phyloP scores from a whole-genome alignment of 2,797 vertebrate species.

The Rousettus madagascariensis region DNA sequence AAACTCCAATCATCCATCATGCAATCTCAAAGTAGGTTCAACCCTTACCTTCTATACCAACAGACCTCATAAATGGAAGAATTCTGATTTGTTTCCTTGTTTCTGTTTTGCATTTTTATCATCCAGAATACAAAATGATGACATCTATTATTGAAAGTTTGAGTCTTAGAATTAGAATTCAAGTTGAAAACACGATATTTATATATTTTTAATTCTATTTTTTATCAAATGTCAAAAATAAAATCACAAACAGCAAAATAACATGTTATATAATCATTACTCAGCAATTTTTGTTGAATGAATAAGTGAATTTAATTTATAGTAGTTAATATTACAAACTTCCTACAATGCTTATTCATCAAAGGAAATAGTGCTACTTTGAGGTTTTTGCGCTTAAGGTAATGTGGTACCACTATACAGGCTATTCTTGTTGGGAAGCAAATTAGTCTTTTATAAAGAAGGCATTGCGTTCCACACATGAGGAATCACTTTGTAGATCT shows the following conservation, averaged over 20 bases:
- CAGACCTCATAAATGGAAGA: not conserved
- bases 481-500: not conserved
- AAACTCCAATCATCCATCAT: not conserved
- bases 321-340: not conserved
- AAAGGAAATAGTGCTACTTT: not conserved
- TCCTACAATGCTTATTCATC: not conserved
- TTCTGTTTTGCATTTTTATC: not conserved
- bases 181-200: not conserved
- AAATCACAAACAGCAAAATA: not conserved
- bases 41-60: not conserved
- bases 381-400: not conserved
- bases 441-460: not conserved
- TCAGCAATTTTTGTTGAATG: not conserved
- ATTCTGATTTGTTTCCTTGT: not conserved
- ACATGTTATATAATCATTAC: not conserved
- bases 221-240: not conserved
- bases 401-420: not conserved
- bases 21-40: not conserved
- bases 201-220: not conserved
- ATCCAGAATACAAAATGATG: not conserved
- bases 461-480: not conserved
- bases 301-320: not conserved
- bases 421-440: not conserved
- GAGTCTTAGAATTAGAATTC: not conserved
- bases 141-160: not conserved